These are phyloP conservation scores for Leptinotarsa juncta DNA, from an alignment of 2,888 invertebrate species.

Conservation along the genomic window DNA sequence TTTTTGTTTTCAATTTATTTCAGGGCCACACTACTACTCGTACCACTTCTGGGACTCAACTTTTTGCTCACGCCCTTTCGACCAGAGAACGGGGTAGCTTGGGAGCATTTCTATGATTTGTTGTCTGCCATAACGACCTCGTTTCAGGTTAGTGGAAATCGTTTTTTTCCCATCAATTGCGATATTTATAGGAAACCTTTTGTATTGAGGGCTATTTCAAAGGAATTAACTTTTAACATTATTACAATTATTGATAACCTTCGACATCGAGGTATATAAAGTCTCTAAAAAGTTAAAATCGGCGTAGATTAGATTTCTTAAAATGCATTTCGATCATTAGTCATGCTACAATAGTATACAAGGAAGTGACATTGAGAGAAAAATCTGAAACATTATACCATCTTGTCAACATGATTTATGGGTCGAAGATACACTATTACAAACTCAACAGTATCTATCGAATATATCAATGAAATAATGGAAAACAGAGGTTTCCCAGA, in stretches of 20 bases:
- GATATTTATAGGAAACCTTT: neutral
- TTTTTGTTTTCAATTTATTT: slow-evolving; percentile 47
- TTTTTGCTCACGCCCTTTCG: slow-evolving; percentile 90
- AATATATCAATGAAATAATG: too few relatives aligned
- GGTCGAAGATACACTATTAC: too few relatives aligned
- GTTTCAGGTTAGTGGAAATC: slow-evolving; percentile 76
- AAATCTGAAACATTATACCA: too few relatives aligned
- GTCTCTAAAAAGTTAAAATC: neutral
- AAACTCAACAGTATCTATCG: too few relatives aligned
- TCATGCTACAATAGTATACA: too few relatives aligned
- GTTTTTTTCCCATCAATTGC: neutral
- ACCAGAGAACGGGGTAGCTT: slow-evolving; percentile 75
- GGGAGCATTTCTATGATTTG: slow-evolving; percentile 85
- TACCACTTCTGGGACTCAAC: slow-evolving; percentile 91
- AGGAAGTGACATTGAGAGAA: too few relatives aligned
- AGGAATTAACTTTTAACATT: neutral
- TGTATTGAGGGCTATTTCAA: neutral
- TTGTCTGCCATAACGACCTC: slow-evolving; percentile 88
- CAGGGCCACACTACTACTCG: slow-evolving; percentile 88
- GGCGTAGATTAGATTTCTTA: neutral
- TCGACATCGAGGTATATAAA: neutral
- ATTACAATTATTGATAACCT: neutral
- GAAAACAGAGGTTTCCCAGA: too few relatives aligned
- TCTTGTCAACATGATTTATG: too few relatives aligned
- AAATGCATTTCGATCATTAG: neutral